A percentile compares a stretch with the other conserved stretches of the same genome.
phyloP scores from a whole-genome alignment of 92 coral and sea anemone genomes.

The Palythoa caribaeorum region DNA sequence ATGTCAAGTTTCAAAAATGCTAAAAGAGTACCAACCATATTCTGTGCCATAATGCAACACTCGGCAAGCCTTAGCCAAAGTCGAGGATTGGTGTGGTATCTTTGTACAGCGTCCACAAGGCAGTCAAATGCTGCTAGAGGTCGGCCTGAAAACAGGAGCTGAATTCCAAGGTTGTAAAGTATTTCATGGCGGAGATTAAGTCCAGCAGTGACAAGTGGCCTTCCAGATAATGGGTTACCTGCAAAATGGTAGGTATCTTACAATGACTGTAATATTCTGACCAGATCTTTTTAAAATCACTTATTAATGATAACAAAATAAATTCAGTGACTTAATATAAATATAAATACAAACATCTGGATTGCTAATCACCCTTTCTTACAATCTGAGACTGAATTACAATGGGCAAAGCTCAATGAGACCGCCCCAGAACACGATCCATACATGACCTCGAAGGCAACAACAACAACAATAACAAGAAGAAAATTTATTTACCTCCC shows the following conservation, averaged over 20 bases:
- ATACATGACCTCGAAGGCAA: too few relatives aligned
- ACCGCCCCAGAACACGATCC: too few relatives aligned
- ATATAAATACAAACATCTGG: too few relatives aligned
- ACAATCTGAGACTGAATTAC: too few relatives aligned
- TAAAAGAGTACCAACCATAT: constrained; percentile 73
- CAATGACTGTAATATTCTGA: not conserved
- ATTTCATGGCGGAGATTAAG: constrained; percentile 91
- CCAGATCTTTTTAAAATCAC: not conserved
- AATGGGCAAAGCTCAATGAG: too few relatives aligned
- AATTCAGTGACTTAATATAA: too few relatives aligned
- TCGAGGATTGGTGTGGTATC: constrained; percentile 94
- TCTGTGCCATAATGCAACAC: constrained; percentile 93
- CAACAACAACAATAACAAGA: too few relatives aligned
- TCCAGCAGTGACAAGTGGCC: constrained; percentile 83
- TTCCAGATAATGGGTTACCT: constrained; percentile 82
- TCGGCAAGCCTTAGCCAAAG: constrained; percentile 99
- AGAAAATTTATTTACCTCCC: too few relatives aligned
- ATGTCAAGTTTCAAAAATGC: too few relatives aligned
- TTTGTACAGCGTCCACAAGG: constrained; percentile 93
- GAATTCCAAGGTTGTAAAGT: constrained; percentile 94
- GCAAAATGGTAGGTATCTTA: constrained; percentile 6
- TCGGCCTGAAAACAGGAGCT: constrained; percentile 91
- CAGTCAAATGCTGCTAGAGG: constrained; percentile 96
- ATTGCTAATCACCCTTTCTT: too few relatives aligned
- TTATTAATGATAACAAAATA: not conserved